Evolutionary conservation across 2,888 invertebrate species (phyloP).

Genomic region (Mechanitis messenoides): DNA sequence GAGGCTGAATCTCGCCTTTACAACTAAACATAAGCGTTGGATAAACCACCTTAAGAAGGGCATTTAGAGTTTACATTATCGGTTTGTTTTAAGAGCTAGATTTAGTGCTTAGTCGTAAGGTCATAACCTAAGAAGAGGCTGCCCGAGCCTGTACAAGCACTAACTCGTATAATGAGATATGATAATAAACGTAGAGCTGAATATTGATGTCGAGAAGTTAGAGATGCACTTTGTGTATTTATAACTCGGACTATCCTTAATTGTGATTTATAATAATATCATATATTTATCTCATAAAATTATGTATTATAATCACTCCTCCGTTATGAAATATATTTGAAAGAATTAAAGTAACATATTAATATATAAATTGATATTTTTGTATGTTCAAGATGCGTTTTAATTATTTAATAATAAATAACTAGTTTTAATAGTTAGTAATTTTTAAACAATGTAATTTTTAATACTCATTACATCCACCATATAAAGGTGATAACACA

Average conservation of each 20-base stretch:
- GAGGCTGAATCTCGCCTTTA: slow-evolving; percentile 72
- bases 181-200: slow-evolving; percentile 74
- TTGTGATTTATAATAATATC: slow-evolving; percentile 3
- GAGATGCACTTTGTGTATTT: slow-evolving; percentile 66
- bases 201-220: slow-evolving; percentile 74
- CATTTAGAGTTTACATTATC: slow-evolving; percentile 37
- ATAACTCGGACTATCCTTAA: slow-evolving; percentile 44
- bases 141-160: slow-evolving; percentile 61
- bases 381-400: too few species aligned
- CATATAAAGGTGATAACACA: too few species aligned
- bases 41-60: slow-evolving; percentile 37
- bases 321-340: too few species aligned
- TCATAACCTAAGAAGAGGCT: slow-evolving; percentile 68
- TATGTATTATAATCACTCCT: too few species aligned
- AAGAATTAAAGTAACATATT: too few species aligned
- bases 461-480: too few species aligned
- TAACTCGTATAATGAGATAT: slow-evolving; percentile 77
- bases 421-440: too few species aligned
- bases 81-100: slow-evolving; percentile 40
- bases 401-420: too few species aligned
- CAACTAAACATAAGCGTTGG: slow-evolving; percentile 36
- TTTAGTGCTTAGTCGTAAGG: slow-evolving; percentile 59
- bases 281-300: too few species aligned
- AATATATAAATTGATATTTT: too few species aligned
- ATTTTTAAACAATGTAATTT: too few species aligned